Conservation (phyloP, 2,113 vertebrate species). For the Tautogolabrus adspersus region DNA sequence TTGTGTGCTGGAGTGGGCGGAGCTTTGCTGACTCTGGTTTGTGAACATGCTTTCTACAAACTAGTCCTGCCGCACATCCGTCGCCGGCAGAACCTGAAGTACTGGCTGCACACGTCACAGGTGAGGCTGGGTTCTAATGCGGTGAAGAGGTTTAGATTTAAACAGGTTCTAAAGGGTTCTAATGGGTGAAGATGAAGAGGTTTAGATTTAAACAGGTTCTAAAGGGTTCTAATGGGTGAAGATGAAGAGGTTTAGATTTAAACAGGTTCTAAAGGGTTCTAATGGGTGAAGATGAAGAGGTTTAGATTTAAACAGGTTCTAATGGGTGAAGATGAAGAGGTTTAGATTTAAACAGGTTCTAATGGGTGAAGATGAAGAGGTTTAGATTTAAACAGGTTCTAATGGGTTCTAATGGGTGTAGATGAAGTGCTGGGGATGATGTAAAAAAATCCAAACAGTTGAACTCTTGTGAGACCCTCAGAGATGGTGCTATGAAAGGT, state of each 20-base stretch:
- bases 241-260: not conserved
- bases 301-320: not conserved
- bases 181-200: too few relatives aligned
- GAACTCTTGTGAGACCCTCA: too few relatives aligned
- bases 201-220: not conserved
- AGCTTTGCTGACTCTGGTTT: constrained; percentile 87
- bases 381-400: not conserved
- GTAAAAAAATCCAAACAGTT: too few relatives aligned
- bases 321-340: not conserved
- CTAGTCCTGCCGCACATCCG: constrained; percentile 89
- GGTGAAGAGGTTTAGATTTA: too few relatives aligned
- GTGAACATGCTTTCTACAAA: constrained; percentile 89
- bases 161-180: not conserved
- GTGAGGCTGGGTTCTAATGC: constrained; percentile 64
- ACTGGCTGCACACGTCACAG: constrained; percentile 96
- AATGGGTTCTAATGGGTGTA: not conserved
- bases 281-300: not conserved
- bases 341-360: not conserved
- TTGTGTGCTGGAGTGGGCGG: constrained; percentile 90
- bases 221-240: too few relatives aligned
- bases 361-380: not conserved
- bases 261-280: not conserved
- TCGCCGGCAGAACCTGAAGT: constrained; percentile 86
- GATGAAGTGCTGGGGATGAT: too few relatives aligned
- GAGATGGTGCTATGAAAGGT: too few relatives aligned